A percentile compares a stretch with the other conserved stretches of the same genome.
These are phyloP conservation scores for Acanthurus lineatus DNA, from an alignment of 2,797 vertebrate genomes.

Conservation along the genomic window DNA sequence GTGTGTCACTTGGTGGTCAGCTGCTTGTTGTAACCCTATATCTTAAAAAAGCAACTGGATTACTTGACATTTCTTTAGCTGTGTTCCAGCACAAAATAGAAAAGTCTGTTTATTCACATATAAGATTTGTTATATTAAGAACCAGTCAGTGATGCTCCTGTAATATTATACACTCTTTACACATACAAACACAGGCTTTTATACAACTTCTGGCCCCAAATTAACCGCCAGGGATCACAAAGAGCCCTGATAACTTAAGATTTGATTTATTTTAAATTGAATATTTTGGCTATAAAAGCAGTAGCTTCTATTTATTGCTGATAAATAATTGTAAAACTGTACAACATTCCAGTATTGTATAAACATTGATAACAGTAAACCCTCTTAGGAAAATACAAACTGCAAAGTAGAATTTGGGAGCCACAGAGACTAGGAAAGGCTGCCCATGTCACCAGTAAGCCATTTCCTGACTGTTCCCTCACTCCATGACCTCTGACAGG, in stretches of 20 bases:
- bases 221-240: background rate
- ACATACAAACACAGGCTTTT: background rate
- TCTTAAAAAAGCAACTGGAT: background rate
- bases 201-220: too few relatives aligned
- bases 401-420: conserved; percentile 25
- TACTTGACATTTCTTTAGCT: background rate
- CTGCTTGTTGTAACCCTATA: background rate
- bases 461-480: conserved; percentile 58
- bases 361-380: conserved; percentile 39
- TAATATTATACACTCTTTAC: background rate
- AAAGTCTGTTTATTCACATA: background rate
- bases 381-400: conserved; percentile 29
- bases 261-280: background rate
- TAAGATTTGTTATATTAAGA: background rate
- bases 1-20: background rate
- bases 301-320: background rate
- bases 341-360: conserved; percentile 39
- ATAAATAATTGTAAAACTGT: background rate
- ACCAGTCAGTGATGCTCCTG: background rate
- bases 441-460: conserved; percentile 38
- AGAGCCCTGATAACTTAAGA: background rate
- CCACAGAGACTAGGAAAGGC: conserved; percentile 54
- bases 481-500: conserved; percentile 40
- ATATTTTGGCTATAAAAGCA: background rate
- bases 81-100: background rate